phyloP scores from a whole-genome alignment of 2,888 invertebrate genomes.

The Lamellibrachia columna region DNA sequence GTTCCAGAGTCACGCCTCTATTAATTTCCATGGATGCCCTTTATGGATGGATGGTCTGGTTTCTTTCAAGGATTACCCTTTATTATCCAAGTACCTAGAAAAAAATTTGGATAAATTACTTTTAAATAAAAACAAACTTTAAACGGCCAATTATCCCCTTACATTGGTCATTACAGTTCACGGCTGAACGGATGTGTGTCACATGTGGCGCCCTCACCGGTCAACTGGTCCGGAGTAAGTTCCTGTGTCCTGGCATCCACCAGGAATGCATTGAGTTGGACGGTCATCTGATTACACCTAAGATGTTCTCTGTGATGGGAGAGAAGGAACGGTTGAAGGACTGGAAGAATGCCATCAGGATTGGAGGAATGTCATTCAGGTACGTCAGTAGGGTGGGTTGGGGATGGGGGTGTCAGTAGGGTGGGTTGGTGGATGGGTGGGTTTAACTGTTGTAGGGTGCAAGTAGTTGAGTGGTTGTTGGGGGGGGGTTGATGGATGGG shows the following conservation, averaged over 20 bases:
- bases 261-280: conserved; percentile 65
- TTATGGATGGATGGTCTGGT: too few relatives aligned
- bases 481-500: background rate
- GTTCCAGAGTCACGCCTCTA: too few relatives aligned
- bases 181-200: background rate
- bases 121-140: too few relatives aligned
- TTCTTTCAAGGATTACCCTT: too few relatives aligned
- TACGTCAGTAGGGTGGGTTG: conserved; percentile 30
- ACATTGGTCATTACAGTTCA: background rate
- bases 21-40: too few relatives aligned
- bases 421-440: background rate
- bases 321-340: conserved; percentile 67
- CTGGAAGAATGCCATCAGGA: conserved; percentile 67
- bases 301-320: conserved; percentile 65
- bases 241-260: conserved; percentile 67
- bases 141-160: too few relatives aligned
- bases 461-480: background rate
- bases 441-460: background rate
- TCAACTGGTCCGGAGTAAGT: conserved; percentile 38
- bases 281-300: conserved; percentile 64
- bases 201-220: conserved; percentile 3
- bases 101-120: too few relatives aligned
- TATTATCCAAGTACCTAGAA: too few relatives aligned
- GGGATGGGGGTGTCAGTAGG: background rate
- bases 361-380: conserved; percentile 57